A percentile compares a stretch with the other conserved stretches of the same genome.
These are phyloP conservation scores for Otis tarda DNA, from an alignment of 2,113 vertebrate species.

Conservation along the genomic window DNA sequence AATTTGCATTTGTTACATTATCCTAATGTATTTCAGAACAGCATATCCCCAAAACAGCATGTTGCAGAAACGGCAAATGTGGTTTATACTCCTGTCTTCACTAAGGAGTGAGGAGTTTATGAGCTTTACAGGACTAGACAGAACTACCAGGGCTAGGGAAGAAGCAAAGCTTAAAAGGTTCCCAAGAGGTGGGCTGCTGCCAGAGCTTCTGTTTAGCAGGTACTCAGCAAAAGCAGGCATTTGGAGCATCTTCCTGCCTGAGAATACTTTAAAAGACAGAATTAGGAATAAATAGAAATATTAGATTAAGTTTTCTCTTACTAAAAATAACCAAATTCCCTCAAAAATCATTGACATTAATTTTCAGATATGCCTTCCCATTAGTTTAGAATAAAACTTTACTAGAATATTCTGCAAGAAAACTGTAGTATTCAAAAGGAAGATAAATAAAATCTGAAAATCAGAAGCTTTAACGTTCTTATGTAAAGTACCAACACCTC, in stretches of 20 bases:
- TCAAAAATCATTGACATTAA: not conserved
- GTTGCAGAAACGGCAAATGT: not conserved
- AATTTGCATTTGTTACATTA: constrained; percentile 65
- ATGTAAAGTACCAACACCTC: not conserved
- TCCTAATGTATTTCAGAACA: constrained; percentile 54
- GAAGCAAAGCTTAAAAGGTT: not conserved
- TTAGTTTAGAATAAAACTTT: not conserved
- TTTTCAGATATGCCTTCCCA: not conserved
- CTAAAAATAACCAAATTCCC: not conserved
- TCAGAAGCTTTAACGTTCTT: not conserved
- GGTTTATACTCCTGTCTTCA: constrained; percentile 17
- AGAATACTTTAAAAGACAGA: not conserved
- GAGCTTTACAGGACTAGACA: constrained; percentile 31
- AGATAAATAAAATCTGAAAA: not conserved
- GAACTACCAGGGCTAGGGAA: not conserved
- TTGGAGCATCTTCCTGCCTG: not conserved
- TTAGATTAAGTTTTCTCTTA: not conserved
- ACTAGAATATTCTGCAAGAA: not conserved
- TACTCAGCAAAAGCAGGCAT: not conserved
- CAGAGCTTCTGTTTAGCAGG: not conserved
- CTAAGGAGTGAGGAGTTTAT: not conserved
- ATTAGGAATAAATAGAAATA: not conserved
- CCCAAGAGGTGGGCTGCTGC: not conserved
- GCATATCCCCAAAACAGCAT: constrained; percentile 43
- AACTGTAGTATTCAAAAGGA: not conserved